phyloP scores from a whole-genome alignment of 23 tunicate genomes.

The Diplosoma virens region DNA sequence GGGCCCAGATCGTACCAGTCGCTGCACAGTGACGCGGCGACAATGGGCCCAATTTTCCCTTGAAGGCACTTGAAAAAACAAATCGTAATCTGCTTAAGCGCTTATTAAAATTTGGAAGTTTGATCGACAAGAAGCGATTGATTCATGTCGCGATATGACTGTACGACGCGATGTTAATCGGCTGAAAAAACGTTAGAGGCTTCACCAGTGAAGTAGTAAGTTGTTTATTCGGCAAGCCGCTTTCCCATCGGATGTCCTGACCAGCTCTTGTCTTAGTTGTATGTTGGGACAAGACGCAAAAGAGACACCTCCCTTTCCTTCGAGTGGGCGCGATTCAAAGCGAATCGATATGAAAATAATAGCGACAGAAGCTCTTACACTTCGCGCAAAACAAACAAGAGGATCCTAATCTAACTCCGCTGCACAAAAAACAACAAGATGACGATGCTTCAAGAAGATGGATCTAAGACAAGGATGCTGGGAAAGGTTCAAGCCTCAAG shows the following conservation, averaged over 20 bases:
- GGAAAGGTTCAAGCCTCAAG: neutral
- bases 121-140: too few relatives aligned
- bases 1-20: too few relatives aligned
- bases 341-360: neutral
- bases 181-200: neutral
- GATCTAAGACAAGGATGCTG: neutral
- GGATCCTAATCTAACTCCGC: neutral
- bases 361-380: neutral
- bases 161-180: too few relatives aligned
- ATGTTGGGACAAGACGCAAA: neutral
- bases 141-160: too few relatives aligned
- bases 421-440: neutral
- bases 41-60: too few relatives aligned
- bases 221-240: neutral
- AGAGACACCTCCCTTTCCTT: neutral
- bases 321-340: constrained; percentile 3
- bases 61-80: too few relatives aligned
- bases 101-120: too few relatives aligned
- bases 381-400: constrained; percentile 6
- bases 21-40: too few relatives aligned
- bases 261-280: neutral
- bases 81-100: too few relatives aligned
- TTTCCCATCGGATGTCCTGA: neutral
- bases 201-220: neutral
- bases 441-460: neutral